Percentiles rank a stretch among this genome's conserved stretches.
These are phyloP conservation scores for Myoxocephalus aenaeus DNA, from an alignment of 2,797 vertebrate genomes.

Conservation along the genomic window DNA sequence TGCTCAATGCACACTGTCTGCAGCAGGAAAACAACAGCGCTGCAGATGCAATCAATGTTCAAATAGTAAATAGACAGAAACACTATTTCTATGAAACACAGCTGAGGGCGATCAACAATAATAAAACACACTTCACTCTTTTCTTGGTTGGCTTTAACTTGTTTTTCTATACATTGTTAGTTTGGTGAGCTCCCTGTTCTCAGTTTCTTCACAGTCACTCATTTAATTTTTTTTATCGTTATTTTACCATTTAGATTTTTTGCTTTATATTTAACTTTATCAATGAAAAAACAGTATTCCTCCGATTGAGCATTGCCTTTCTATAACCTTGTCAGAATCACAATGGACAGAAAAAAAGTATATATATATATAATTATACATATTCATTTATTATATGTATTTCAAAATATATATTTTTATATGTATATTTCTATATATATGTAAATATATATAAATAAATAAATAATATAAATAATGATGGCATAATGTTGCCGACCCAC, in stretches of 20 bases:
- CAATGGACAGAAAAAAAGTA: no score
- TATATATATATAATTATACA: no score
- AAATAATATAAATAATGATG: no score
- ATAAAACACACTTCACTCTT: background rate
- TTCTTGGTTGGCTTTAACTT: background rate
- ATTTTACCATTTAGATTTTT: background rate
- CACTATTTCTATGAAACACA: background rate
- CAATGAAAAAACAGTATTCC: background rate
- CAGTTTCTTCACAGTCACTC: background rate
- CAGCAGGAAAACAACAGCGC: background rate
- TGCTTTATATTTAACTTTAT: background rate
- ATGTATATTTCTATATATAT: no score
- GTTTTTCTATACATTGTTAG: background rate
- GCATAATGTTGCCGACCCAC: no score
- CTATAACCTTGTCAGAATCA: background rate
- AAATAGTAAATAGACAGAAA: slow-evolving; percentile 1
- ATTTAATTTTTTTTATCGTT: background rate
- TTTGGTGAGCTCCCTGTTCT: background rate
- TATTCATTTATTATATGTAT: no score
- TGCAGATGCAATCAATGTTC: slow-evolving; percentile 17
- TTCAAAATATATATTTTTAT: no score
- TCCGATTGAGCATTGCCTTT: background rate
- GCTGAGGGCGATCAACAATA: background rate
- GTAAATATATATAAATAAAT: no score
- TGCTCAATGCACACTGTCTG: slow-evolving; percentile 5